These are phyloP conservation scores for Plectropomus leopardus DNA, from an alignment of 2,113 vertebrate species.

Conservation along the genomic window DNA sequence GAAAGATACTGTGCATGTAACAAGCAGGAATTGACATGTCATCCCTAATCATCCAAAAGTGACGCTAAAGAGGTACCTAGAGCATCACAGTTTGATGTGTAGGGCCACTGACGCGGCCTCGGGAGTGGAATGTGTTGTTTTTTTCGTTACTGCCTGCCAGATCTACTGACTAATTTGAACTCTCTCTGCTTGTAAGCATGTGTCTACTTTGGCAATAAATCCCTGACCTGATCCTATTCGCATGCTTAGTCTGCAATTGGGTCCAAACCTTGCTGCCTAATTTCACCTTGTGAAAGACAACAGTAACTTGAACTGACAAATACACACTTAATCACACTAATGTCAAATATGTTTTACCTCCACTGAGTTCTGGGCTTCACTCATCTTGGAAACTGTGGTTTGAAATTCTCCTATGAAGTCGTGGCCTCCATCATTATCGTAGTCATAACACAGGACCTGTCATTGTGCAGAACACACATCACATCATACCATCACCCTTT, in stretches of 20 bases:
- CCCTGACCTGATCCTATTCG: no score
- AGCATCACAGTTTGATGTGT: no score
- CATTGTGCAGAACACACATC: slow-evolving; percentile 24
- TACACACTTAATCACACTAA: background rate
- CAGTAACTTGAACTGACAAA: background rate
- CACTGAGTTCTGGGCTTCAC: slow-evolving; percentile 89
- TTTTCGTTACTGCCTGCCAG: background rate
- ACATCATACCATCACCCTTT: background rate
- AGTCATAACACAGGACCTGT: slow-evolving; percentile 95
- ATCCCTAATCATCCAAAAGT: no score
- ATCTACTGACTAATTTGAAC: background rate
- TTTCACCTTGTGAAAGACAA: background rate
- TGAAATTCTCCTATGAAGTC: slow-evolving; percentile 98
- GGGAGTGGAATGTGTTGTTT: no score
- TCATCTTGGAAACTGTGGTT: slow-evolving; percentile 91
- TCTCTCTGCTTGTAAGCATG: background rate
- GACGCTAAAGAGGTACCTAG: no score
- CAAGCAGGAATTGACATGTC: no score
- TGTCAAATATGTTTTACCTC: slow-evolving; percentile 82
- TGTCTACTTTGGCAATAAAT: background rate
- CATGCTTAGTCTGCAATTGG: background rate
- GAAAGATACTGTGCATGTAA: no score
- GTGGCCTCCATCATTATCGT: slow-evolving; percentile 96
- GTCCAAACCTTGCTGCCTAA: background rate
- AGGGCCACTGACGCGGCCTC: no score